Evolutionary conservation across 2,888 invertebrate genomes (phyloP).

Genomic region (Microplitis manilae): DNA sequence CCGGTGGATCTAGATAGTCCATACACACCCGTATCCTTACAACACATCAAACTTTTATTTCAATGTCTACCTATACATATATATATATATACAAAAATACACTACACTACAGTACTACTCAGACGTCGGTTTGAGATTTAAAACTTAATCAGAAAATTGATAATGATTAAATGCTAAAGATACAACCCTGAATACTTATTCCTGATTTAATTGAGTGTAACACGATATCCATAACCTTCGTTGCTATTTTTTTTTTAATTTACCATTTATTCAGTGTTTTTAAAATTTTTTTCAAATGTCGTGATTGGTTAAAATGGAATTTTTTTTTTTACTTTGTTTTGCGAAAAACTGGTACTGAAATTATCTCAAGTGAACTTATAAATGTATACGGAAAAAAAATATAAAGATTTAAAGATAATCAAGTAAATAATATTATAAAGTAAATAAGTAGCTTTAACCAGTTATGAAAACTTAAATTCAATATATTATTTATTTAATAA

Average conservation of each 20-base stretch:
- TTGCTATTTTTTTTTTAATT: background rate
- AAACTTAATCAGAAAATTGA: too few species aligned
- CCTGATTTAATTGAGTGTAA: background rate
- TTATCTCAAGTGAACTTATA: background rate
- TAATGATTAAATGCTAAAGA: background rate
- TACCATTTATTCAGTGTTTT: background rate
- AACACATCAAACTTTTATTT: background rate
- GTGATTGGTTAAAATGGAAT: background rate
- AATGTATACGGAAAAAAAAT: background rate
- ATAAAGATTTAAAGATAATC: background rate
- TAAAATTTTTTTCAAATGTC: background rate
- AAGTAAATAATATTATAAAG: background rate
- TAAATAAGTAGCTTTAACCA: background rate
- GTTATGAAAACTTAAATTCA: background rate
- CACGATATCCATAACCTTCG: slow-evolving; percentile 1
- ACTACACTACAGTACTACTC: too few species aligned
- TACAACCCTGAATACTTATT: background rate
- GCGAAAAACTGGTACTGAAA: background rate
- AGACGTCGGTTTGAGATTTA: too few species aligned
- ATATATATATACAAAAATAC: too few species aligned
- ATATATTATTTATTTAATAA: slow-evolving; percentile 19
- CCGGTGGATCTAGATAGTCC: background rate
- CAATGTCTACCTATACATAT: background rate
- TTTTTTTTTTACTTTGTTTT: background rate
- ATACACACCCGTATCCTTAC: background rate